phyloP scores from a whole-genome alignment of 2,888 invertebrate species.

The Ennomos quercinarius region DNA sequence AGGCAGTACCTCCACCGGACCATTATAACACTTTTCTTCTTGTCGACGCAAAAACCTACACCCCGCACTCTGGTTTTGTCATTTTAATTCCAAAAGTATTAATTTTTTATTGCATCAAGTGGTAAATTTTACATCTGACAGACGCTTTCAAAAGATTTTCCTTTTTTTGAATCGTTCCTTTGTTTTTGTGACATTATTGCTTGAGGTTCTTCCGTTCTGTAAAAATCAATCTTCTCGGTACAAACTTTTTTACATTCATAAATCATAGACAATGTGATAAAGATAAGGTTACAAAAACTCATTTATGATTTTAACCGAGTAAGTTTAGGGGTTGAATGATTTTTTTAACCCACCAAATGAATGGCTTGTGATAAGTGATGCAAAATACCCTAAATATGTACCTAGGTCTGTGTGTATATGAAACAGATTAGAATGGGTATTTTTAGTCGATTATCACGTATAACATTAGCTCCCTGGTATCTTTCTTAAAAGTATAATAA shows the following conservation, averaged over 20 bases:
- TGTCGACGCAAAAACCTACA: slow-evolving; percentile 46
- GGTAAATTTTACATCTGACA: slow-evolving; percentile 65
- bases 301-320: too few species aligned
- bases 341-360: too few species aligned
- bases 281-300: too few species aligned
- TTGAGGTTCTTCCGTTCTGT: slow-evolving; percentile 14
- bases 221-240: slow-evolving; percentile 9
- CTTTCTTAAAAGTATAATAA: slow-evolving; percentile 17
- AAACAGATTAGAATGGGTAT: too few species aligned
- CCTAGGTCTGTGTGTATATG: too few species aligned
- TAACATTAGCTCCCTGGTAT: not conserved
- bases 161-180: slow-evolving; percentile 72
- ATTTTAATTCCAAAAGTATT: slow-evolving; percentile 67
- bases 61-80: slow-evolving; percentile 71
- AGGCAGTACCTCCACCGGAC: slow-evolving; percentile 71
- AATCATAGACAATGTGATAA: too few species aligned
- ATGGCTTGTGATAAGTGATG: too few species aligned
- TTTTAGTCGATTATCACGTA: too few species aligned
- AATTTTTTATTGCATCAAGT: slow-evolving; percentile 42
- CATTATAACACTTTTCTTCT: slow-evolving; percentile 59
- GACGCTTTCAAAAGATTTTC: slow-evolving; percentile 58
- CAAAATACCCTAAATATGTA: too few species aligned
- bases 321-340: too few species aligned
- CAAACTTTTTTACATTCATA: too few species aligned
- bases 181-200: slow-evolving; percentile 41